Evolutionary conservation across 2,113 vertebrate genomes (phyloP), one percentile per base, ranked within the genome.

Genomic region (Anthoscopus minutus): DNA sequence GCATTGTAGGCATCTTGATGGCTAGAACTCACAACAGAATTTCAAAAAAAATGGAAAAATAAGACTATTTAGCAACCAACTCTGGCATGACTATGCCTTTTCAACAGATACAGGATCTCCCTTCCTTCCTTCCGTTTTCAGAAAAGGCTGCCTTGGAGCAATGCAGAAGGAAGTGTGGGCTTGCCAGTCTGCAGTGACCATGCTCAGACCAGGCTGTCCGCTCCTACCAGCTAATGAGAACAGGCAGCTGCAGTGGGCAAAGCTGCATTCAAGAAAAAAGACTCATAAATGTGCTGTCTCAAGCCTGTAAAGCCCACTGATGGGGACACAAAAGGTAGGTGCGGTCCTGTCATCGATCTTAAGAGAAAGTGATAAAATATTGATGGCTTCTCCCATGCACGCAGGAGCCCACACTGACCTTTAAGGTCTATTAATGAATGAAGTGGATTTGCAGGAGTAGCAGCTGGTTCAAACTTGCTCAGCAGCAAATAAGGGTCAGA

Each of bases 361-460:
- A 31, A 81, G 31, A 93, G 76, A 71, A 89, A 73, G 37, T 7
- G n/a, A 44, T 61, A 70, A 94, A 97, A 87, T 51, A 83, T 2
- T 66, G 56, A 90, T 81, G 64, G 77, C 57, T 76, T 71, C 56
- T 72, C 83, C 74, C 19, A 47, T 5, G 25, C 51, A 15, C 0
- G 0, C 58, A n/a, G 28, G 51, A 84, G 84, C 69, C 80, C 22
- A 53, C 27, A 20, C 19, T 48, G 96, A 89, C 45, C 71, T 51
- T 58, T 95, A 28, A 54, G 11, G 24, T 67, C 62, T 92, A 21
- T 58, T 92, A 97, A 95, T 62, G 81, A 96, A 96, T 90, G 73
- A 94, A 92, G 64, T 21, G 47, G 56, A 94, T 93, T 96, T 95
- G 70, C 50, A 62, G 42, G 72, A 72, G 70, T 33, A 58, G 60